Conservation (phyloP, 2,113 vertebrate species). For the Muntiacus muntjak region DNA sequence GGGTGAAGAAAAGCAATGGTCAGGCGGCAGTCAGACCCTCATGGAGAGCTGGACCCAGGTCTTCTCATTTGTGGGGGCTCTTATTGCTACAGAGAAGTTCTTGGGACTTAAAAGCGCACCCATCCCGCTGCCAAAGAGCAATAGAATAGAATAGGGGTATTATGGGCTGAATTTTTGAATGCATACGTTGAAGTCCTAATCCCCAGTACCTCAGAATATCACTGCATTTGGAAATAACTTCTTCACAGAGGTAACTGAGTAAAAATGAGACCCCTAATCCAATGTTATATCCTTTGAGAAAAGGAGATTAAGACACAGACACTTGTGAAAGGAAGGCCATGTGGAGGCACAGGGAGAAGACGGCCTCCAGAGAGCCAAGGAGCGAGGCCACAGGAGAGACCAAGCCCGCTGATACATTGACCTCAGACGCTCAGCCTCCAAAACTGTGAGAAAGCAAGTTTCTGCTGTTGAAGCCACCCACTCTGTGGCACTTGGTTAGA, state of each 20-base stretch:
- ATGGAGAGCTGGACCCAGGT: neutral
- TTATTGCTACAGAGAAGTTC: neutral
- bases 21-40: neutral
- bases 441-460: neutral
- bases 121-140: neutral
- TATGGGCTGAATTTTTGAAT: neutral
- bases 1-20: neutral
- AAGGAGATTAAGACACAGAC: neutral
- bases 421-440: neutral
- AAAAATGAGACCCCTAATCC: neutral
- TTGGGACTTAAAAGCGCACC: neutral
- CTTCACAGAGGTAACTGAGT: neutral
- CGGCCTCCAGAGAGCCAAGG: neutral
- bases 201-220: neutral
- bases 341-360: neutral
- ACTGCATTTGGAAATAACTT: neutral
- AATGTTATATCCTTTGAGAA: neutral
- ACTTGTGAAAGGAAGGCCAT: neutral
- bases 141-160: neutral
- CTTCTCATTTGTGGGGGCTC: neutral
- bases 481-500: neutral
- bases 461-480: neutral
- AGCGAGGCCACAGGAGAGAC: neutral
- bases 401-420: accelerated
- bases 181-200: neutral